A percentile compares a stretch with the other conserved stretches of the same genome.
Evolutionary conservation across 2,797 vertebrate species (phyloP).

Genomic region (Arnoldichthys spilopterus): DNA sequence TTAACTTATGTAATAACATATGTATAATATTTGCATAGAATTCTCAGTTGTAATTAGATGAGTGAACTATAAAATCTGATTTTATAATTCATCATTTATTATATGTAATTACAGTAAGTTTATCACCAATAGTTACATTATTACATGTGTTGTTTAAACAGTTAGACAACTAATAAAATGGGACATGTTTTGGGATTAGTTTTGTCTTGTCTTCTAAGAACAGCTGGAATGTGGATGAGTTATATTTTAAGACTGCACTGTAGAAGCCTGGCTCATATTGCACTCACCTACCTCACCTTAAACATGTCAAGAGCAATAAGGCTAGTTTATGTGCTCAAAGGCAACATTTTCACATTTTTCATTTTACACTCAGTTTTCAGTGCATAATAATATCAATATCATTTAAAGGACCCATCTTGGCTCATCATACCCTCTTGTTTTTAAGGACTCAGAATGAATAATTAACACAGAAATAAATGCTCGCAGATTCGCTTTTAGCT

Average conservation of each 20-base stretch:
- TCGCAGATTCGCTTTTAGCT: conserved; percentile 5
- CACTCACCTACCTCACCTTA: background rate
- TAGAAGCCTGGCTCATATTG: background rate
- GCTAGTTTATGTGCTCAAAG: background rate
- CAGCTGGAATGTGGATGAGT: too few relatives aligned
- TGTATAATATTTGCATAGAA: too few relatives aligned
- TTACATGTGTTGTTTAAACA: too few relatives aligned
- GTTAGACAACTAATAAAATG: too few relatives aligned
- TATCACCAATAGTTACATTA: too few relatives aligned
- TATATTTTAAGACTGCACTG: background rate
- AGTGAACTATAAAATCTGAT: too few relatives aligned
- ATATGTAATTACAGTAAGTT: too few relatives aligned
- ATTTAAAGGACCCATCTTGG: background rate
- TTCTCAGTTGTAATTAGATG: too few relatives aligned
- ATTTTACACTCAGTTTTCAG: too few relatives aligned
- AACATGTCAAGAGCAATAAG: background rate
- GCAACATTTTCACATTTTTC: background rate
- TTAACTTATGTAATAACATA: too few relatives aligned
- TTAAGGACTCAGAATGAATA: background rate
- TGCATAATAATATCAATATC: background rate
- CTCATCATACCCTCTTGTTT: background rate
- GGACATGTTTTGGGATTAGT: too few relatives aligned
- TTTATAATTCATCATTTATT: too few relatives aligned
- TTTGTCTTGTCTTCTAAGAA: background rate
- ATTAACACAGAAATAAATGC: background rate